Evolutionary conservation across 92 coral and sea anemone genomes (phyloP), one percentile per base, ranked within the genome.

Genomic region (Heteractis magnifica): DNA sequence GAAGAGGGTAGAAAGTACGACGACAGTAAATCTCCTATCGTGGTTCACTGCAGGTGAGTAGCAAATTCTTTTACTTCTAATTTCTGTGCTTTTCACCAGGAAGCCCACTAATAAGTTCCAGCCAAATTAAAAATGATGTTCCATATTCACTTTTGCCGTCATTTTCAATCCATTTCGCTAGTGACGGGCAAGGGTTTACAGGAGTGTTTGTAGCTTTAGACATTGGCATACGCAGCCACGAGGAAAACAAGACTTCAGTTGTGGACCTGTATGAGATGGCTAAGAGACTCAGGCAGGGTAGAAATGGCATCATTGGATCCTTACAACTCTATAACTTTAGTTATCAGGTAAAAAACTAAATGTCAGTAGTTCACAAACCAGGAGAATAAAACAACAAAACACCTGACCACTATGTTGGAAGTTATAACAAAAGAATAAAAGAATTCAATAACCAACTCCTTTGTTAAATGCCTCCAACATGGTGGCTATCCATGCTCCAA

Each of bases 201-300:
- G 98, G 98, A 0, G 98, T 95, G 76, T 94, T 85, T 56, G 86
- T 95, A 44, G 97, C 98, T 34, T 82, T 94, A n/a, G 95, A 93
- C 83, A 95, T 95, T 70, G 98, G 98, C 3, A 80, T 95, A 15
- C 94, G 93, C 23, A 94, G 97, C 59, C 94, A 95, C 90, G 91
- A 93, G 78, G 98, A 95, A 56, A 91, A 92, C 53, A 93, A 92
- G 81, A 93, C 89, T 65, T 95, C 98, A 18, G 91, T 92, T 11
- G 95, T 95, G 49, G 95, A 93, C 77, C 91, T 95, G 41, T 95
- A 90, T 62, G 98, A 95, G 86, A 80, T 94, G 82, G 94, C 95
- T 26, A 93, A 95, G 84, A 90, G 95, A 75, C 92, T 95, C 65
- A 87, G 98, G 56, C 92, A 76, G 52, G 97, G 92, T 77, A 88